Evolutionary conservation across 2,113 vertebrate genomes (phyloP).

Genomic region (Microtus oregoni): DNA sequence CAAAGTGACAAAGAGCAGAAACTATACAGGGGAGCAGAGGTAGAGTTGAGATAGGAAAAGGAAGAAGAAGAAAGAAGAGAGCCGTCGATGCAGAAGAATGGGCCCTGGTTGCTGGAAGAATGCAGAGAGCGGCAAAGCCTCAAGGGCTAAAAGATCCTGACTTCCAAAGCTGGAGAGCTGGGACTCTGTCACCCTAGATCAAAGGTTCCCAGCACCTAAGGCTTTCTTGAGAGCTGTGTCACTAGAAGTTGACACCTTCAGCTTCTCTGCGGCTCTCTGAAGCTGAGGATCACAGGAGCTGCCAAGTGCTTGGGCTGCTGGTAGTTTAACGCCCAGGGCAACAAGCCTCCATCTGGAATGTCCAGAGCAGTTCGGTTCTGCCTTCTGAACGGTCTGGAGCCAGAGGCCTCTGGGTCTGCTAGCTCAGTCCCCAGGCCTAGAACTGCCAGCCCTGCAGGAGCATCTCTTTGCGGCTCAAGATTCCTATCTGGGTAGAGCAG

Average conservation of each 20-base stretch:
- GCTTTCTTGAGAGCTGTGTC: background rate
- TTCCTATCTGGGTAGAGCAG: background rate
- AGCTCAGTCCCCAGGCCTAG: background rate
- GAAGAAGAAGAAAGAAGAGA: background rate
- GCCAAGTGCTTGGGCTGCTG: background rate
- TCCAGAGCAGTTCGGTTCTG: background rate
- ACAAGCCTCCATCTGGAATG: background rate
- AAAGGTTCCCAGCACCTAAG: background rate
- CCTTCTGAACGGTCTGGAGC: background rate
- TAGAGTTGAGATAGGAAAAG: background rate
- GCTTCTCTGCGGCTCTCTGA: background rate
- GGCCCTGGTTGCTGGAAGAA: background rate
- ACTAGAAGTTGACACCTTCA: background rate
- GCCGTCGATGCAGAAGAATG: too few relatives aligned
- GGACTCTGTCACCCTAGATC: background rate
- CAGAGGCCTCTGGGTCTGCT: background rate
- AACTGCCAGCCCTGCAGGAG: background rate
- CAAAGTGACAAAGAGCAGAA: background rate
- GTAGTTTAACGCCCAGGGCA: background rate
- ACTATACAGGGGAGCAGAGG: background rate
- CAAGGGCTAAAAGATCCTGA: background rate
- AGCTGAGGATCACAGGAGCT: background rate
- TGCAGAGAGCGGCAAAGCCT: background rate
- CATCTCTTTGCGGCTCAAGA: background rate
- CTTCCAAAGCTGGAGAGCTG: background rate